Conservation (phyloP, 1,140 invertebrate species). For the Drosophila takahashii region DNA sequence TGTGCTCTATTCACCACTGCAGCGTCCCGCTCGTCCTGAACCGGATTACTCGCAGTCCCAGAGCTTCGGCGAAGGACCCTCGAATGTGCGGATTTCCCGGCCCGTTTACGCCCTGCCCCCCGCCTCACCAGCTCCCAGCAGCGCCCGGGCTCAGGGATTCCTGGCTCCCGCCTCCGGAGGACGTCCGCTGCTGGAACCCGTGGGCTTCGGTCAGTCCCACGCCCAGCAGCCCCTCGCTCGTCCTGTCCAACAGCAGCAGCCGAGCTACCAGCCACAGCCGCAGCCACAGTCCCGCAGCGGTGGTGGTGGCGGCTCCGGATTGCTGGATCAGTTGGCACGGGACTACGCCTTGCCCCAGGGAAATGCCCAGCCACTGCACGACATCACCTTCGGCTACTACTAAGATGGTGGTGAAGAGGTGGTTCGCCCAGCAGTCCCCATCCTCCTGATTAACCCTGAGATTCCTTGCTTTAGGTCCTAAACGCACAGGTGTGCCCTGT, state of each 20-base stretch:
- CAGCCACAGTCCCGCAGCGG: conserved; percentile 84
- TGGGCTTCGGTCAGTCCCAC: conserved; percentile 70
- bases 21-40: conserved; percentile 76
- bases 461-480: conserved; percentile 53
- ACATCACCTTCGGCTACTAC: conserved; percentile 92
- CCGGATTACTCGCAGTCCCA: conserved; percentile 79
- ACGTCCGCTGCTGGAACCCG: conserved; percentile 69
- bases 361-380: conserved; percentile 89
- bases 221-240: conserved; percentile 53
- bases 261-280: conserved; percentile 82
- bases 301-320: conserved; percentile 86
- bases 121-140: conserved; percentile 68
- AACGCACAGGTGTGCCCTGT: conserved; percentile 22
- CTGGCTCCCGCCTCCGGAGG: conserved; percentile 74
- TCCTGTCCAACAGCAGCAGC: conserved; percentile 73
- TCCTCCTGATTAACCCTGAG: conserved; percentile 28
- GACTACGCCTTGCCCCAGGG: conserved; percentile 91
- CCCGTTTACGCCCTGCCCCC: conserved; percentile 79
- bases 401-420: conserved; percentile 68
- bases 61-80: conserved; percentile 74
- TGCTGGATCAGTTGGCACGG: conserved; percentile 91
- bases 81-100: conserved; percentile 80
- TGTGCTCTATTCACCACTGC: conserved; percentile 78
- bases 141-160: conserved; percentile 76
- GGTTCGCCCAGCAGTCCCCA: not conserved